Conservation (phyloP, 1,140 invertebrate genomes). For the Drosophila tristis region DNA sequence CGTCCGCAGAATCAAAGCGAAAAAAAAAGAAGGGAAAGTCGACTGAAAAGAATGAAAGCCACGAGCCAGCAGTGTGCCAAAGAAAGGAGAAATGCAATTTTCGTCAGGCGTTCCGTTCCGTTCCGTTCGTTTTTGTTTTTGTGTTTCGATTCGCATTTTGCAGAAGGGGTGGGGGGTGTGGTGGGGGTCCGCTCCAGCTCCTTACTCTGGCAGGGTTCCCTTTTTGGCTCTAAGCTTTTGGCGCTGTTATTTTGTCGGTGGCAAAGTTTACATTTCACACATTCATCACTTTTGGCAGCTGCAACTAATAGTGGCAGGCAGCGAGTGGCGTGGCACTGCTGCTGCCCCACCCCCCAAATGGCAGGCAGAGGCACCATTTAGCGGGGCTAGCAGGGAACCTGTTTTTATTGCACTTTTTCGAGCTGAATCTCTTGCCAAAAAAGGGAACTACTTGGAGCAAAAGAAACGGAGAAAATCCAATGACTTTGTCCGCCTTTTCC, state of each 20-base stretch:
- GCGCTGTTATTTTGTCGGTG: conserved; percentile 77
- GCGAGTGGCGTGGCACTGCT: conserved; percentile 46
- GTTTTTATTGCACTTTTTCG: conserved; percentile 75
- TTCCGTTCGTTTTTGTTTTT: conserved; percentile 48
- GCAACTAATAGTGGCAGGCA: conserved; percentile 74
- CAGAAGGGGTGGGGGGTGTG: neutral
- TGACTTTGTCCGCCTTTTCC: conserved; percentile 26
- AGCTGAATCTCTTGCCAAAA: conserved; percentile 59
- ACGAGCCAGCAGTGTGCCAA: conserved; percentile 16
- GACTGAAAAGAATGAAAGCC: conserved; percentile 30
- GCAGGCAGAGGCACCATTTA: neutral
- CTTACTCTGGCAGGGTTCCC: conserved; percentile 4
- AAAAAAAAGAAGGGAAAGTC: conserved; percentile 20
- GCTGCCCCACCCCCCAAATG: conserved; percentile 50
- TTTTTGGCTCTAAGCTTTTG: conserved; percentile 66
- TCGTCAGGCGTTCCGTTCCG: conserved; percentile 62
- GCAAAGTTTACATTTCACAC: conserved; percentile 83
- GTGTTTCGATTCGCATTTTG: conserved; percentile 63
- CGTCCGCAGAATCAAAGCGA: conserved; percentile 54
- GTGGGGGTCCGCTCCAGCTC: too few species aligned
- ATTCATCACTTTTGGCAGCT: conserved; percentile 83
- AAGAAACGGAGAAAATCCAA: conserved; percentile 49
- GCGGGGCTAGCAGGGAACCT: conserved; percentile 7
- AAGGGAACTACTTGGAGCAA: too few species aligned
- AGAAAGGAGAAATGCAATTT: conserved; percentile 77